These are phyloP conservation scores for Orchesella cincta DNA, from an alignment of 1,140 invertebrate genomes.

Conservation along the genomic window DNA sequence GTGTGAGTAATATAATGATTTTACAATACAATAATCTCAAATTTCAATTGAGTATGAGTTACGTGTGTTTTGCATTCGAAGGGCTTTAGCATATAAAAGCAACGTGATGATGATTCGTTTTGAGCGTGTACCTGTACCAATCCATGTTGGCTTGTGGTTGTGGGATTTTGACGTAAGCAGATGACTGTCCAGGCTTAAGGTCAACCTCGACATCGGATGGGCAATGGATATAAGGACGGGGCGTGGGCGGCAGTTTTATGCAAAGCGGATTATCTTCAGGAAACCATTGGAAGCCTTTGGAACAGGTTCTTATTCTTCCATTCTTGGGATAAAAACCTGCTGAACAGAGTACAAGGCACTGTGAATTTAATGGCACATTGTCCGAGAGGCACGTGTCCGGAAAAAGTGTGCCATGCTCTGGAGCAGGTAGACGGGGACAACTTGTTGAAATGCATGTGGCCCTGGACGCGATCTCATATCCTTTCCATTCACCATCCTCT, in stretches of 20 bases:
- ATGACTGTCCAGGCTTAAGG: constrained; percentile 60
- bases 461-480: constrained; percentile 8
- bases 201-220: constrained; percentile 60
- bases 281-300: constrained; percentile 48
- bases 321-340: constrained; percentile 50
- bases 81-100: no score
- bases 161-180: constrained; percentile 63
- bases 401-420: constrained; percentile 49
- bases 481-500: constrained; percentile 41
- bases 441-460: constrained; percentile 41
- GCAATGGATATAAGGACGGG: constrained; percentile 66
- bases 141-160: constrained; percentile 69
- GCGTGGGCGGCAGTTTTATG: constrained; percentile 47
- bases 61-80: no score
- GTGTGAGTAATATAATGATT: no score
- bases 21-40: no score
- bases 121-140: constrained; percentile 62
- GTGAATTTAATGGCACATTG: constrained; percentile 46
- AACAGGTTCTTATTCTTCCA: constrained; percentile 50
- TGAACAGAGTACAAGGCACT: constrained; percentile 50
- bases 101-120: no score
- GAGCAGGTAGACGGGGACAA: constrained; percentile 45
- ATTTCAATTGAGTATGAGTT: no score
- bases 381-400: constrained; percentile 48
- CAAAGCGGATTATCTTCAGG: constrained; percentile 49